Evolutionary conservation across 2,113 vertebrate genomes (phyloP), one percentile per base, ranked within the genome.

Genomic region (Ophthalmolycus amberensis): DNA sequence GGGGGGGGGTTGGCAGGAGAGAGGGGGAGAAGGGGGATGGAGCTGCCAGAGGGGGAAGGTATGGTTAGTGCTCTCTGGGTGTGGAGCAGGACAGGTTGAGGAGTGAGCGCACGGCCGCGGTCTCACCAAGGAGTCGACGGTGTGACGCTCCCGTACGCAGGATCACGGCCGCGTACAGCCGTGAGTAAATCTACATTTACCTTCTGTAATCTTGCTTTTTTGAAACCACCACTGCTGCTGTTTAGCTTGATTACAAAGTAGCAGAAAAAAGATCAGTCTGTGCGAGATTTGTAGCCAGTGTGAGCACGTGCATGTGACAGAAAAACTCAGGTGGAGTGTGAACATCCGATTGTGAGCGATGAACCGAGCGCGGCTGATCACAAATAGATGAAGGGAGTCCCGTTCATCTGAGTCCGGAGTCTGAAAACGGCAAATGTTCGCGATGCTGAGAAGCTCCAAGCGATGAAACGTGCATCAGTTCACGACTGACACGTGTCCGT

Each of bases 41-140:
- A 74, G 86, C 86, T 82, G 82, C 68, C 78, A 79, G 79, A 90
- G 85, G 88, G 90, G 86, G 82, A 91, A 59, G 88, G 86, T 87
- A 78, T 89, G 81, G 84, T 91, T 88, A 89, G 89, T 91, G 81
- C 86, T 90, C 56, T 58, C 77, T 77, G 87, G 81, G 72, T 88
- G 88, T 89, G 88, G 90, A 91, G 88, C 87, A 11, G 32, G 90
- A 86, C 88, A 85, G 90, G 89, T 89, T 91, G 91, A 80, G 85
- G 79, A 86, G 90, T 75, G 79, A 54, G 70, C 48, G 58, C 60
- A 48, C 32, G 85, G 62, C n/a, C 72, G 87, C 76, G 50, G 81
- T 52, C 69, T 81, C 80, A 66, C 65, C 62, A 18, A 81, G 67
- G 70, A 74, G 67, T 34, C 74, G 77, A 74, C 72, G 68, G 59